Percentiles rank a stretch among this genome's conserved stretches.
phyloP scores from a whole-genome alignment of 2,797 vertebrate genomes.

The Girardinus metallicus region DNA sequence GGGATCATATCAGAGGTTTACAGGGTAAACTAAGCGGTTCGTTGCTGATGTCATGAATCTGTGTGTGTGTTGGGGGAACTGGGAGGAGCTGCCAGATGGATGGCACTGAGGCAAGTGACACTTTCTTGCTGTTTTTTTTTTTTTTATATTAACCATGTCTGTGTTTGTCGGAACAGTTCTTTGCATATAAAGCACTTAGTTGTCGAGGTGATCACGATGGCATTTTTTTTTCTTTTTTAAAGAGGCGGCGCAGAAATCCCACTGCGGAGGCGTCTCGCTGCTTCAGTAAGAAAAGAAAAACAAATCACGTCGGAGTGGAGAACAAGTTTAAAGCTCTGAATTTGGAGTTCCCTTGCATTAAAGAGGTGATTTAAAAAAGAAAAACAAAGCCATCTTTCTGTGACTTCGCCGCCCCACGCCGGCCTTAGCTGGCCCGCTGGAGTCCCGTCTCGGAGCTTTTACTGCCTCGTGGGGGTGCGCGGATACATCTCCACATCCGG shows the following conservation, averaged over 20 bases:
- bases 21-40: conserved; percentile 81
- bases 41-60: conserved; percentile 66
- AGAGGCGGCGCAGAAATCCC: conserved; percentile 41
- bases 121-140: conserved; percentile 73
- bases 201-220: conserved; percentile 70
- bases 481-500: conserved; percentile 54
- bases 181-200: conserved; percentile 84
- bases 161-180: conserved; percentile 73
- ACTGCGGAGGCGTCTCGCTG: conserved; percentile 44
- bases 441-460: conserved; percentile 57
- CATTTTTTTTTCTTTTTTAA: conserved; percentile 56
- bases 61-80: neutral
- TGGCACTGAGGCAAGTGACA: conserved; percentile 72
- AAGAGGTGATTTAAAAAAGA: conserved; percentile 45
- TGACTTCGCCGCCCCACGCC: conserved; percentile 28
- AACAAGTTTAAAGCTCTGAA: conserved; percentile 63
- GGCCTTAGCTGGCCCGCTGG: conserved; percentile 33
- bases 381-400: conserved; percentile 62
- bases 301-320: conserved; percentile 68
- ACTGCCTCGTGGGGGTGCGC: conserved; percentile 53
- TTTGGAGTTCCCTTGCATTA: conserved; percentile 47
- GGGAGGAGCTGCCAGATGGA: conserved; percentile 57
- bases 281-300: conserved; percentile 46
- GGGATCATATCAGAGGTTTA: conserved; percentile 82
- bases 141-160: conserved; percentile 77